These are phyloP conservation scores for Bicyclus anynana DNA, from an alignment of 1,140 invertebrate genomes.

Conservation along the genomic window DNA sequence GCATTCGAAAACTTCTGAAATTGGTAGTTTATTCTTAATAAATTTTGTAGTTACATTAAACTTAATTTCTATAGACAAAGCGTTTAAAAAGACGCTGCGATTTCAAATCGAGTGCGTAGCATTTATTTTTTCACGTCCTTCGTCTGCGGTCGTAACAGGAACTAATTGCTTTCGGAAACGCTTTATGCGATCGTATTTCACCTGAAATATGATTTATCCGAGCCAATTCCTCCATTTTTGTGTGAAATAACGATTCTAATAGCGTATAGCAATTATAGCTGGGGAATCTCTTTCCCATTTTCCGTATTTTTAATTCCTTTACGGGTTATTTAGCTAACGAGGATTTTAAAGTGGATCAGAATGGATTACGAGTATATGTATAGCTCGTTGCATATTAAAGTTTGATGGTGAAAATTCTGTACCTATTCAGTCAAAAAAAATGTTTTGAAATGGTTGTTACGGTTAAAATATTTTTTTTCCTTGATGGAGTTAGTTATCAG, in stretches of 20 bases:
- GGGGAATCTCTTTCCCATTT: constrained; percentile 10
- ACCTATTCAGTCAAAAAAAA: too few relatives aligned
- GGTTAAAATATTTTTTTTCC: too few relatives aligned
- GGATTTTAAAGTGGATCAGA: not conserved
- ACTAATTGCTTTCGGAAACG: constrained; percentile 74
- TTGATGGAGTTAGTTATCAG: too few relatives aligned
- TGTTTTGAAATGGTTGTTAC: too few relatives aligned
- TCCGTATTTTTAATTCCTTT: constrained; percentile 1
- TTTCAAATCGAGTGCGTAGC: constrained; percentile 25
- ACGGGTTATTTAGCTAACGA: constrained; percentile 1
- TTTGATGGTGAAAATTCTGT: too few relatives aligned
- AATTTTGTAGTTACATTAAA: too few relatives aligned
- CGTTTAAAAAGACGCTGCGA: constrained; percentile 19
- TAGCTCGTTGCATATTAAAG: too few relatives aligned
- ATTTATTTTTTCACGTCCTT: constrained; percentile 44
- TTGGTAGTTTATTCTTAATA: too few relatives aligned
- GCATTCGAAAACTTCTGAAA: too few relatives aligned
- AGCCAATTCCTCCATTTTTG: constrained; percentile 50
- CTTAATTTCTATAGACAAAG: too few relatives aligned
- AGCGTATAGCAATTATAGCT: constrained; percentile 29
- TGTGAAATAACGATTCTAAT: constrained; percentile 33
- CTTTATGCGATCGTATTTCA: constrained; percentile 73
- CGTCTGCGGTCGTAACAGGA: constrained; percentile 62
- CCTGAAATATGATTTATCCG: constrained; percentile 70
- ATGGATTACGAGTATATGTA: too few relatives aligned